Evolutionary conservation across 53 echinoderm and acorn worm genomes (phyloP), one percentile per base, ranked within the genome.

Genomic region (Patiria pectinifera): DNA sequence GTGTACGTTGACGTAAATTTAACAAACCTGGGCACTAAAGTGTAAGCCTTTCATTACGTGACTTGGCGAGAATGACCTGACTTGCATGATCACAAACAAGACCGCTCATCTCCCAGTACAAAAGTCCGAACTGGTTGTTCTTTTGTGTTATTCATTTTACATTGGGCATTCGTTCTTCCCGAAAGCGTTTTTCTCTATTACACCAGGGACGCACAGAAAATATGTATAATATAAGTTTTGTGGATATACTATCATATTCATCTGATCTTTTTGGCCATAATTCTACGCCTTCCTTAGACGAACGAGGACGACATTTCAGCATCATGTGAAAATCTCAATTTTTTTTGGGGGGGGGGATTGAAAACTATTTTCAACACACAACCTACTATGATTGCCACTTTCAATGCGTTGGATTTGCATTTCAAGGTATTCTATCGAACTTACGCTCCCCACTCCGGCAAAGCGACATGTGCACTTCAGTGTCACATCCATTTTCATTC

Each of bases 1-100:
- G 88, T 88, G 78, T 88, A 62, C 88, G 77, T 48, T 78, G 78
- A 88, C 26, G 88, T 78, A 60, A 78, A 88, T 69, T 85, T 85
- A 85, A 35, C 85, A 62, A 85, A 66, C 66, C 63, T 43, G 70
- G 45, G 25, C 53, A 53, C 53, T 53, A 53, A 53, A 46, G 43
- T 74, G 45, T 45, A 15, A 86, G 53, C 74, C 25, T 49, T 12
- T 11, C 19, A 72, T 72, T 48, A 86, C 76, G 15, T 21, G 19
- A 79, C 48, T 44, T 9, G 22, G 3, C 6, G 74, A 10, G 74
- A n/a, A 3, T 74, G 74, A 24, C 74, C 21, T 24, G 74, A 74
- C 22, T 22, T 74, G 3, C 11, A 7, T 59, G 14, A 66, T 66
- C 66, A 66, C 35, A 35, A 35, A 1, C 1, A 35, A 35, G 35